Evolutionary conservation across 23 tunicate genomes (phyloP), one percentile per base, ranked within the genome.

Genomic region (Halocynthia roretzi): DNA sequence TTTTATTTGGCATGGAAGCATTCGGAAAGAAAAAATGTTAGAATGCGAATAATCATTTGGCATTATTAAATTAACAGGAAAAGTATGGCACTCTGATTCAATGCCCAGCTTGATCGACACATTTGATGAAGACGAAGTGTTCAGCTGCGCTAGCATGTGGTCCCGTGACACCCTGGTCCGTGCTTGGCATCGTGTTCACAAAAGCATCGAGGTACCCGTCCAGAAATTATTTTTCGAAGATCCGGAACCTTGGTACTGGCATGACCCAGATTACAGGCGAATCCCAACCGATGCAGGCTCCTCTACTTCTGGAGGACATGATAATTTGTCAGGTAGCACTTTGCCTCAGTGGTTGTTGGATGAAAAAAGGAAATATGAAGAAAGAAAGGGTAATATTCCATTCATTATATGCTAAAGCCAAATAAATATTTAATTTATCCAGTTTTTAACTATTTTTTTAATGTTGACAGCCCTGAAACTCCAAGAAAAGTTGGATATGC

Each of bases 81-180:
- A 15, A 10, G 22, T 48, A 10, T 56, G 50, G 70, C 20, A 50
- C 0, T 60, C 80, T 9, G 14, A 66, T 70, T 61, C 72, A 49
- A 61, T 17, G 6, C 58, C 54, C 6, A 61, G 10, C 7, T 48
- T 10, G 52, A 31, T 10, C 21, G 44, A 31, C 44, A 31, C 44
- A 4, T 31, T 31, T 31, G 44, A 31, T 31, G 10, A 20, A 31
- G 56, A 52, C 50, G 56, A 50, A 52, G 51, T 17, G 57, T 66
- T 82, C 56, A 87, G 93, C 53, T 87, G 93, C 74, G 93, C 93
- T 52, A 81, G 83, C 80, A 53, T 87, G 83, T 87, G 86, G 86
- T 77, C 93, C 11, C 52, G 72, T 14, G 52, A 54, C 0, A 66
- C 77, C 6, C 53, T 87, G 40, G 85, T 77, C 49, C 53, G 67